Percentiles rank a stretch among this genome's conserved stretches.
phyloP scores from a whole-genome alignment of 2,888 invertebrate species.

The Ormyrus nitidulus region DNA sequence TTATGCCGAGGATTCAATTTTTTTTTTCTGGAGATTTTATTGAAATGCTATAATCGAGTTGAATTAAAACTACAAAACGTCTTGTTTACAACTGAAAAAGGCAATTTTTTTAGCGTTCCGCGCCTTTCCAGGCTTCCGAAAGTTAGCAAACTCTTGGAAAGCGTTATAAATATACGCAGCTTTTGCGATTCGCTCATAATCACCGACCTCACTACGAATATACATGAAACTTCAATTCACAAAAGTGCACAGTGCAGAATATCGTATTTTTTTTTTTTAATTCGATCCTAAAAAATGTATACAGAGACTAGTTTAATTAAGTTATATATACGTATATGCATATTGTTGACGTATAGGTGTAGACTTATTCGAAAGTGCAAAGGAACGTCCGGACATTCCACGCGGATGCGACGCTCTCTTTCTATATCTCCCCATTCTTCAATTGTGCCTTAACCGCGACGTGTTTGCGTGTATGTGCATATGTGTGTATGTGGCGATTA shows the following conservation, averaged over 20 bases:
- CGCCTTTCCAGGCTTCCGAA: too few relatives aligned
- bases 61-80: too few relatives aligned
- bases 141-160: too few relatives aligned
- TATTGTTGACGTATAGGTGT: conserved; percentile 3
- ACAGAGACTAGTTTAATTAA: conserved; percentile 37
- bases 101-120: too few relatives aligned
- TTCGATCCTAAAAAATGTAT: conserved; percentile 45
- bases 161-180: not conserved
- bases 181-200: conserved; percentile 35
- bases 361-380: conserved; percentile 43
- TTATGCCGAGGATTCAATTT: too few relatives aligned
- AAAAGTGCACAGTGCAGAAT: conserved; percentile 75
- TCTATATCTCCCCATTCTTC: not conserved
- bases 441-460: conserved; percentile 40
- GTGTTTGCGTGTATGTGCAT: conserved; percentile 5
- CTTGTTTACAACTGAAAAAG: too few relatives aligned
- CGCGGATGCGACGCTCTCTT: conserved; percentile 21
- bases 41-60: too few relatives aligned
- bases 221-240: conserved; percentile 71
- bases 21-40: too few relatives aligned
- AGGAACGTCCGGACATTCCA: conserved; percentile 47
- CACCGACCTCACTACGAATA: conserved; percentile 53
- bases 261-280: conserved; percentile 35
- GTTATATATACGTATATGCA: too few relatives aligned
- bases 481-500: conserved; percentile 28